Evolutionary conservation across 2,797 vertebrate species (phyloP).

Genomic region (Bufotes viridis): DNA sequence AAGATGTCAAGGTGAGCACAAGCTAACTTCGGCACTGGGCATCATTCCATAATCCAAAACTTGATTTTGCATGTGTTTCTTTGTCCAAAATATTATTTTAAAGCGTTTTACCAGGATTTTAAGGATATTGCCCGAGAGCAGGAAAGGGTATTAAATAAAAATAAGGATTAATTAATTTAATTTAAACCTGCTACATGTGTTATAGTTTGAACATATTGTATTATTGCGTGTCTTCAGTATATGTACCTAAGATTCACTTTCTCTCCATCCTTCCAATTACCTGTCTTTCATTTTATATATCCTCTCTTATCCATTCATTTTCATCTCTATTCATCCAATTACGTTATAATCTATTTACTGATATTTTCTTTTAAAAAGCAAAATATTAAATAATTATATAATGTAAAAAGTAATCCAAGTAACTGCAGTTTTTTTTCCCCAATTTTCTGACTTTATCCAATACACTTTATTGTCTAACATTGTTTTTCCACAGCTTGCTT

Average conservation of each 20-base stretch:
- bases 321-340: neutral
- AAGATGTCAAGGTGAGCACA: too few species aligned
- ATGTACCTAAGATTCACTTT: neutral
- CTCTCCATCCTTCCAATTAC: neutral
- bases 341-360: neutral
- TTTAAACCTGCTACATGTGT: too few species aligned
- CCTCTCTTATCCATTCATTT: neutral
- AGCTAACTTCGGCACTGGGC: too few species aligned
- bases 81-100: too few species aligned
- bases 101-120: too few species aligned
- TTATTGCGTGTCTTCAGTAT: neutral
- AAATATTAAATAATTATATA: neutral
- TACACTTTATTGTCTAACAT: conserved; percentile 8
- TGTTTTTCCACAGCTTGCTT: conserved; percentile 21
- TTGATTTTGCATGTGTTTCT: too few species aligned
- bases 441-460: neutral
- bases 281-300: neutral
- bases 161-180: too few species aligned
- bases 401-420: neutral
- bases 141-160: too few species aligned
- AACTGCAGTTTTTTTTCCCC: neutral
- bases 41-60: too few species aligned
- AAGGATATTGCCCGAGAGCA: too few species aligned
- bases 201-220: neutral
- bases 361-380: neutral